phyloP scores from a whole-genome alignment of 2,888 invertebrate genomes.

The Eutolmus rufibarbis region DNA sequence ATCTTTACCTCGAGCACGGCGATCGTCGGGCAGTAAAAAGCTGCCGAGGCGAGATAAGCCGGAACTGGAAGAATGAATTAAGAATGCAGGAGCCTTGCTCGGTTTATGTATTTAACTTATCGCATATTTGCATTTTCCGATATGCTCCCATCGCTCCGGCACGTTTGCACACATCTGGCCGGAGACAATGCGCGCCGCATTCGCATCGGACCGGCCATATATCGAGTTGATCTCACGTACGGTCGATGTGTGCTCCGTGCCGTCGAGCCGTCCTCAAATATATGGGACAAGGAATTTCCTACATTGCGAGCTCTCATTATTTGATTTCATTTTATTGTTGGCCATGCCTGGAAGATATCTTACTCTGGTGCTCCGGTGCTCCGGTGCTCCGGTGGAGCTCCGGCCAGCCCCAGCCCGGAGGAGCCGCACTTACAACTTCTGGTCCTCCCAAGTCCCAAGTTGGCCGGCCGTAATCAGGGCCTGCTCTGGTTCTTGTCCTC shows the following conservation, averaged over 20 bases:
- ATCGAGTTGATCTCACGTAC: neutral
- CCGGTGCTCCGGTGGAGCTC: too few species aligned
- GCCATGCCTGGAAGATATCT: constrained; percentile 28
- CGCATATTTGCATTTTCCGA: constrained; percentile 14
- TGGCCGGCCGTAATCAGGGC: neutral
- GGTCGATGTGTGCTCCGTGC: neutral
- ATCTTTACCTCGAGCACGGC: neutral
- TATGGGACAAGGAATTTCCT: constrained; percentile 40
- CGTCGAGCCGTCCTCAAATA: constrained; percentile 16
- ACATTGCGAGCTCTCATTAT: constrained; percentile 34
- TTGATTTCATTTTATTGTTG: constrained; percentile 35
- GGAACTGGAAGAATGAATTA: neutral
- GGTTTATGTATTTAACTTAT: neutral
- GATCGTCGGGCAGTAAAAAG: neutral
- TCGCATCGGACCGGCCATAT: neutral
- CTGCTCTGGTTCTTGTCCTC: constrained; percentile 14
- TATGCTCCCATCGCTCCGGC: neutral
- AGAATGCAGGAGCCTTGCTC: neutral
- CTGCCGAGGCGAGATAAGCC: neutral
- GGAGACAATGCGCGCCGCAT: neutral
- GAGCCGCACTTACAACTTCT: constrained; percentile 4
- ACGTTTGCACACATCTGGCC: neutral
- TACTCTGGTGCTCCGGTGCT: neutral
- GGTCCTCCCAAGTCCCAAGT: constrained; percentile 2
- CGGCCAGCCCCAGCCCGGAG: neutral